Base-by-base conservation (phyloP, 2,113 vertebrate species). In the Pimephales promelas region DNA sequence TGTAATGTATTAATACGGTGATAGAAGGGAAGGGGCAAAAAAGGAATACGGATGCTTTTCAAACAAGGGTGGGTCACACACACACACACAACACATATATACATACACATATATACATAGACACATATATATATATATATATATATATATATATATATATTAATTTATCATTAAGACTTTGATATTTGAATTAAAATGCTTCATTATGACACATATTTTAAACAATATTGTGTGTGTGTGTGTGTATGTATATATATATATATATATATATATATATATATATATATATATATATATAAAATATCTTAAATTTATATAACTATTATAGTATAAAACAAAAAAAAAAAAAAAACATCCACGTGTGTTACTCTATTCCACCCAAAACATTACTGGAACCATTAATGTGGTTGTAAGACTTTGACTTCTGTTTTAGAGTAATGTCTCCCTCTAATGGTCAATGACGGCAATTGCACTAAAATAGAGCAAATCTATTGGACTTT, bases 371-470 rank as follows among this genome's bases (percentile, higher is more conserved):
- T 34, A 22, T n/a, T n/a, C 20, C 5, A 22, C 2, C 26, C 13
- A 9, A 10, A 73, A 72, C 49, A 52, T 7, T 4, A 22, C 36
- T 36, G 14, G 18, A 40, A 68, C 3, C 9, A 68, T 22, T 22
- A 68, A 68, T 34, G 45, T 66, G 26, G 10, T 56, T 4, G 7
- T 26, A 78, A 59, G 2, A 4, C n/a, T 20, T 16, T 6, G 26
- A 49, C 54, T 54, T 8, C 43, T 56, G 87, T 34, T 79, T 86
- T 88, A 56, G 88, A 59, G 83, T 56, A 81, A 87, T 85, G 86
- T 82, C 84, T 56, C 92, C 91, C 91, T 90, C 93, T 91, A 85
- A 86, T 88, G 93, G 89, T 4, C 13, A 34, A 0, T 24, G 0
- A 0, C 0, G 0, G 59, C n/a, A 71, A 89, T 24, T 79, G 61